These are phyloP conservation scores for Zaprionus bogoriensis DNA, from an alignment of 2,888 invertebrate genomes.

Conservation along the genomic window DNA sequence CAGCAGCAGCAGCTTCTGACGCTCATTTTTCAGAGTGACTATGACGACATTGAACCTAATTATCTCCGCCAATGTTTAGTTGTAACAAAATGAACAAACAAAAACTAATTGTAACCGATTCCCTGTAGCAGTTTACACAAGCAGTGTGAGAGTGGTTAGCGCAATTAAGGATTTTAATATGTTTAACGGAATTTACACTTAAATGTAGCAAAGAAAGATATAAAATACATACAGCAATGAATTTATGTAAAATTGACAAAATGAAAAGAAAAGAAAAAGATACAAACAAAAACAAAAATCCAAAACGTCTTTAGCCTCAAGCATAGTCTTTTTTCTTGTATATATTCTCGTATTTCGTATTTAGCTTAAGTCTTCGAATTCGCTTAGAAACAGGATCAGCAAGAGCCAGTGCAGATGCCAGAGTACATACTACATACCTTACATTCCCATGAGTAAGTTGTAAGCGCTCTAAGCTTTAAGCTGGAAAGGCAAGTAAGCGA, in stretches of 20 bases:
- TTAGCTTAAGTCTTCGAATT: slow-evolving; percentile 41
- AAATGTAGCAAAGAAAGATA: slow-evolving; percentile 69
- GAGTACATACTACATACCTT: too few relatives aligned
- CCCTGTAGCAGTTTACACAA: slow-evolving; percentile 63
- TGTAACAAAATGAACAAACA: slow-evolving; percentile 51
- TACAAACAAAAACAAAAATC: slow-evolving; percentile 28
- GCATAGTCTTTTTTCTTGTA: slow-evolving; percentile 34
- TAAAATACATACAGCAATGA: slow-evolving; percentile 50
- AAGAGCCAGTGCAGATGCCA: slow-evolving; percentile 39
- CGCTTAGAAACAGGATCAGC: slow-evolving; percentile 36
- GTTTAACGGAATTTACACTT: slow-evolving; percentile 61
- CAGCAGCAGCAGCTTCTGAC: slow-evolving; percentile 28
- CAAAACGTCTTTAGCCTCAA: slow-evolving; percentile 45
- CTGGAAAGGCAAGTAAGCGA: slow-evolving; percentile 52
- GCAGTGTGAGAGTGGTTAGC: slow-evolving; percentile 61
- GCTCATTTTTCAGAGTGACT: slow-evolving; percentile 47
- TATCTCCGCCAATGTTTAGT: slow-evolving; percentile 59
- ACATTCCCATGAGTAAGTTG: slow-evolving; percentile 15
- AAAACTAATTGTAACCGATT: slow-evolving; percentile 56
- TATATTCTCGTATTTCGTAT: slow-evolving; percentile 45
- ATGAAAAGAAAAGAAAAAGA: slow-evolving; percentile 17
- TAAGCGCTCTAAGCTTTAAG: slow-evolving; percentile 35
- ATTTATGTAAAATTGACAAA: slow-evolving; percentile 58
- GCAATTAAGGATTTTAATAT: slow-evolving; percentile 62
- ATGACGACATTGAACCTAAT: slow-evolving; percentile 44